Evolutionary conservation across 2,888 invertebrate genomes (phyloP), one percentile per base, ranked within the genome.

Genomic region (Hemaris fuciformis): DNA sequence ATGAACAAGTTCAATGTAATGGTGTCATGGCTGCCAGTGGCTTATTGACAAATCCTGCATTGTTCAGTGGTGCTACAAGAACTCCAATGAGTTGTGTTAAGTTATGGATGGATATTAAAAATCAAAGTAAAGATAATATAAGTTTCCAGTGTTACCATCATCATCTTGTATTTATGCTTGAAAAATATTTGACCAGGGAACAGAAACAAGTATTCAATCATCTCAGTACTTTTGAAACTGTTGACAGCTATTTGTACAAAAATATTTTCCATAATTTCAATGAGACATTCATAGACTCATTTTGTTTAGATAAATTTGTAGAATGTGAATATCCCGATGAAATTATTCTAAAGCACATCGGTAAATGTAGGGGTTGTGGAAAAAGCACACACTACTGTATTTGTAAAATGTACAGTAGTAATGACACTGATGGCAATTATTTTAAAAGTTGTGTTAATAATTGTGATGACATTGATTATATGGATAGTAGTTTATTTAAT

Each of bases 11-110:
- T 0, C 94, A 95, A 8, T 96, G 96, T 73, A 93, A 94, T 79
- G 99, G 98, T 87, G 94, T 99, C 0, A 99, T 99, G 99, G 95
- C 95, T 63, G 99, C 99, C 0, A 95, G 97, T 80, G 98, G 97
- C 0, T 92, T 99, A 20, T 93, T 99, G 38, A 94, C 95, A 48
- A 99, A 99, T 92, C 99, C 99, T 31, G 96, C 97, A 0, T 83
- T 99, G 70, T 99, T 97, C 84, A 94, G 95, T 69, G 98, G 98
- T 1, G 87, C 89, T 63, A 82, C 89, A 2, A 84, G 79, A 57
- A 98, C 98, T 7, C 96, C 98, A 0, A 60, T 94, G 0, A 91
- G 94, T 57, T 98, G 98, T 88, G 88, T 99, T 0, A 95, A 95
- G 83, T 93, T 96, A 61, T 99, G 98, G 98, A 83, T 97, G 68